phyloP scores from a whole-genome alignment of 2,797 vertebrate species.

The Steatocranus sp. region DNA sequence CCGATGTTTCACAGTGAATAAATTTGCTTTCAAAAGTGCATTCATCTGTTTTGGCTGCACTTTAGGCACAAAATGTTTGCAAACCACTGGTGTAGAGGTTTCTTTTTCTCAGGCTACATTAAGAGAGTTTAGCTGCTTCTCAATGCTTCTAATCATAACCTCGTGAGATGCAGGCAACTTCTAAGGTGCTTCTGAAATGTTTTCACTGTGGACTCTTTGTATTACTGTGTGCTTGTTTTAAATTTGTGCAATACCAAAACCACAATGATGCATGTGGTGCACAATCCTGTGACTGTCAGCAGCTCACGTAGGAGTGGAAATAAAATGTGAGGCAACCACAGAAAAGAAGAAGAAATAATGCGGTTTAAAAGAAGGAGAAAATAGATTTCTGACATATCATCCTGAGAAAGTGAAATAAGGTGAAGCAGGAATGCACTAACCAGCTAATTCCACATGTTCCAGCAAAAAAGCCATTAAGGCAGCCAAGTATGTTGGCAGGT shows the following conservation, averaged over 20 bases:
- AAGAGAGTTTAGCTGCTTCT: neutral
- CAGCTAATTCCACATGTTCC: neutral
- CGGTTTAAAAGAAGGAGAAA: neutral
- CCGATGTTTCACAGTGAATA: neutral
- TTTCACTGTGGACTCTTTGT: neutral
- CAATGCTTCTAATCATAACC: neutral
- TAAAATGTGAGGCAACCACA: neutral
- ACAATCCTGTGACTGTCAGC: constrained; percentile 8
- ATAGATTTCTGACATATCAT: neutral
- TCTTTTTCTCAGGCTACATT: neutral
- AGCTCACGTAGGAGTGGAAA: neutral
- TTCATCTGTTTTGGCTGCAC: rapidly evolving
- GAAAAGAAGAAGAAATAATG: neutral
- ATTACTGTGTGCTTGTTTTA: neutral
- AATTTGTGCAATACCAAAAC: neutral
- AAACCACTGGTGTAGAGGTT: rapidly evolving
- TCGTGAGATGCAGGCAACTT: neutral
- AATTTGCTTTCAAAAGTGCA: neutral
- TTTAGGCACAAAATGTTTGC: neutral
- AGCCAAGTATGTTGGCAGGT: neutral
- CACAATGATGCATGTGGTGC: neutral
- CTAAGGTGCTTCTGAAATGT: neutral
- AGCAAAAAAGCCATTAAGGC: neutral
- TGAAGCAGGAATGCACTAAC: neutral
- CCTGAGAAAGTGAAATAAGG: neutral